Conservation (phyloP, 2,888 invertebrate genomes). For the Ferrisia virgata region DNA sequence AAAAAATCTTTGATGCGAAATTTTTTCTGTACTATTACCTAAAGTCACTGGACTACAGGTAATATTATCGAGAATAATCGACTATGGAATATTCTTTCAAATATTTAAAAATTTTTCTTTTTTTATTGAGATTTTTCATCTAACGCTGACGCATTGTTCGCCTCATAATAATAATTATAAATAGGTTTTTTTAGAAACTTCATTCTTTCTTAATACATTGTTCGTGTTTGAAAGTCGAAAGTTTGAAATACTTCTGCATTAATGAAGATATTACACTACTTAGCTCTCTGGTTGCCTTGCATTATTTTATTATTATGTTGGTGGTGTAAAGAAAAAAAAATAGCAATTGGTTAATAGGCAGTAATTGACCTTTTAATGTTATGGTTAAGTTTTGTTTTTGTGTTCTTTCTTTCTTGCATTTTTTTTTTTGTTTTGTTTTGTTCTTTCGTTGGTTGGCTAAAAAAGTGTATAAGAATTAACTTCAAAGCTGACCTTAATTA, state of each 20-base stretch:
- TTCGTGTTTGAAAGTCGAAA: neutral
- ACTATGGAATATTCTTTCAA: neutral
- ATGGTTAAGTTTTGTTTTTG: neutral
- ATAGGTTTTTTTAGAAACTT: neutral
- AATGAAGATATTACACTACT: neutral
- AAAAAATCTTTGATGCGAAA: too few relatives aligned
- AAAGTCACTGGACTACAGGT: too few relatives aligned
- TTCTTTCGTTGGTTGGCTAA: neutral
- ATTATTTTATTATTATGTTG: neutral
- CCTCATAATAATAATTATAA: too few relatives aligned
- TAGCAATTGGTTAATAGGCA: slow-evolving; percentile 4
- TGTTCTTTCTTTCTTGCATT: neutral
- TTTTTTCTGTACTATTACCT: too few relatives aligned
- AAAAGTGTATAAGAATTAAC: neutral
- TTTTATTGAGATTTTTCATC: neutral
- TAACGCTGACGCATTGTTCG: neutral
- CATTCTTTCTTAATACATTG: neutral
- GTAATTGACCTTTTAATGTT: slow-evolving; percentile 15
- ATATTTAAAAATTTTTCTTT: neutral
- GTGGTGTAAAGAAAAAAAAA: neutral
- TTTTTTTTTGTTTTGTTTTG: neutral
- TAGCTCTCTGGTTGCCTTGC: neutral
- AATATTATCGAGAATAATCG: neutral
- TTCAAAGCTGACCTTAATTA: neutral
- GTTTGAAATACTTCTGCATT: neutral